Evolutionary conservation across 2,888 invertebrate species (phyloP).

Genomic region (Doris montereyensis): DNA sequence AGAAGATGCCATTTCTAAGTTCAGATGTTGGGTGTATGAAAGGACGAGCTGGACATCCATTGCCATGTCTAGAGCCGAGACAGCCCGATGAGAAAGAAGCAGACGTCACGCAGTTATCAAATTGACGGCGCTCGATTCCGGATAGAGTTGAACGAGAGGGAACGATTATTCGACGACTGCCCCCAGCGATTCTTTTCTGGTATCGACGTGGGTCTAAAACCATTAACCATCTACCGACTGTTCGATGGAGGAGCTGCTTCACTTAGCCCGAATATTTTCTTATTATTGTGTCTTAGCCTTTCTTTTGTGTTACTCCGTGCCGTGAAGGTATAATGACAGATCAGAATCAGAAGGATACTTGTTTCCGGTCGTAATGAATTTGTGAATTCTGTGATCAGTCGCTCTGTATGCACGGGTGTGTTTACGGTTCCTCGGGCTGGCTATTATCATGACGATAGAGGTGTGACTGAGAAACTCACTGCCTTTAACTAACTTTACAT

Average conservation of each 20-base stretch:
- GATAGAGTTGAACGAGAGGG: slow-evolving; percentile 91
- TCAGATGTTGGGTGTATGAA: slow-evolving; percentile 98
- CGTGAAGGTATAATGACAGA: too few species aligned
- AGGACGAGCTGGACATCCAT: slow-evolving; percentile 92
- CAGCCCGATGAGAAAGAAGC: slow-evolving; percentile 89
- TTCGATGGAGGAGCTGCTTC: slow-evolving; percentile 40
- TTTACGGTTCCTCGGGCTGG: too few species aligned
- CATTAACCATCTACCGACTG: slow-evolving; percentile 62
- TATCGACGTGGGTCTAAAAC: slow-evolving; percentile 62
- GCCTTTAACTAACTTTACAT: too few species aligned
- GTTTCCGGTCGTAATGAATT: too few species aligned
- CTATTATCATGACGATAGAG: too few species aligned
- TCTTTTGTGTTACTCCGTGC: too few species aligned
- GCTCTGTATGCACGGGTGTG: too few species aligned
- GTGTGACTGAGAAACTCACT: too few species aligned
- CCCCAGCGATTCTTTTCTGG: slow-evolving; percentile 98
- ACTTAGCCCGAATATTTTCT: neutral
- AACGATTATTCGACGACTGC: slow-evolving; percentile 91
- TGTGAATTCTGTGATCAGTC: too few species aligned
- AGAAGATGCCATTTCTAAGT: slow-evolving; percentile 94
- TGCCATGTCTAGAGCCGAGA: slow-evolving; percentile 87
- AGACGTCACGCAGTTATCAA: slow-evolving; percentile 91
- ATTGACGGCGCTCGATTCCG: slow-evolving; percentile 89
- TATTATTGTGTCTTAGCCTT: neutral
- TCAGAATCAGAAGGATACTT: too few species aligned